Evolutionary conservation across 2,888 invertebrate genomes (phyloP).

Genomic region (Diarsia brunnea): DNA sequence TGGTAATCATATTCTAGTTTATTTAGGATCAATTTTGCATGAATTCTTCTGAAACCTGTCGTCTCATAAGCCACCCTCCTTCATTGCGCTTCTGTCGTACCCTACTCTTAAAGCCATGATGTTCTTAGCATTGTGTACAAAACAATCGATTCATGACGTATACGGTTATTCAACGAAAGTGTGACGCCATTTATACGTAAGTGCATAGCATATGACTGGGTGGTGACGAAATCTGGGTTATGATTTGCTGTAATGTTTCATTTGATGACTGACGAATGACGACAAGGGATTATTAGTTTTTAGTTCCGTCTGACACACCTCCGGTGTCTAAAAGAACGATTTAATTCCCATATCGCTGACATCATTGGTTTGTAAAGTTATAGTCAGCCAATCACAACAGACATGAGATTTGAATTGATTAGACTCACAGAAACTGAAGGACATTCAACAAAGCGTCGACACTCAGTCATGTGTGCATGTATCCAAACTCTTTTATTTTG

Average conservation of each 20-base stretch:
- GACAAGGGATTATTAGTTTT: slow-evolving; percentile 3
- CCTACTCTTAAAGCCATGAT: background rate
- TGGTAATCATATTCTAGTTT: too few relatives aligned
- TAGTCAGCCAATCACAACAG: background rate
- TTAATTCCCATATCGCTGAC: background rate
- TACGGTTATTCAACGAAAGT: slow-evolving; percentile 44
- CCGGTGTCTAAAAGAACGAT: background rate
- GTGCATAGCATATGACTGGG: slow-evolving; percentile 34
- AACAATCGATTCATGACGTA: slow-evolving; percentile 54
- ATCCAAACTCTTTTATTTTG: slow-evolving; percentile 44
- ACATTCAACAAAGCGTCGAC: slow-evolving; percentile 25
- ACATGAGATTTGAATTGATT: slow-evolving; percentile 16
- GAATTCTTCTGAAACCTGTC: background rate
- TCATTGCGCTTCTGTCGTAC: background rate
- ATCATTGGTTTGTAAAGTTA: background rate
- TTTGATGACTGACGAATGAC: slow-evolving; percentile 20
- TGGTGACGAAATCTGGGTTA: slow-evolving; percentile 38
- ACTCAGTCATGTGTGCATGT: slow-evolving; percentile 26
- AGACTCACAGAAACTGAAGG: slow-evolving; percentile 12
- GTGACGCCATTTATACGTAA: slow-evolving; percentile 32
- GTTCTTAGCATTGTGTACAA: slow-evolving; percentile 24
- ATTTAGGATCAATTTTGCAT: background rate
- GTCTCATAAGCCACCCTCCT: background rate
- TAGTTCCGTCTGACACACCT: slow-evolving; percentile 19
- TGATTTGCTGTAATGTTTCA: slow-evolving; percentile 13